These are phyloP conservation scores for Halichoeres trimaculatus DNA, from an alignment of 2,113 vertebrate species.

Conservation along the genomic window DNA sequence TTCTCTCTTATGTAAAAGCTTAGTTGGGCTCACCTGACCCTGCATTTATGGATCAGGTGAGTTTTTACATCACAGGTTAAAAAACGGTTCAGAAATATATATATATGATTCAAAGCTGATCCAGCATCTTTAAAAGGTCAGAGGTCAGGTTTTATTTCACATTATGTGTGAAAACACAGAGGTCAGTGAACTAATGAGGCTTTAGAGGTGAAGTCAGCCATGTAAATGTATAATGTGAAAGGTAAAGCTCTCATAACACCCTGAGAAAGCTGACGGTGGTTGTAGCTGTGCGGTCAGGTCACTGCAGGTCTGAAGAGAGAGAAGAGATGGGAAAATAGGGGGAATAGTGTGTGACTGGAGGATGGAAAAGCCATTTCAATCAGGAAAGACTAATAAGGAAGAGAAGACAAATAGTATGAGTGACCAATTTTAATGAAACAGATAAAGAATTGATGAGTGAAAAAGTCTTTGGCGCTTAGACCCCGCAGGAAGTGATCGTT, in stretches of 20 bases:
- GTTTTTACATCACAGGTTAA: background rate
- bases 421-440: no score
- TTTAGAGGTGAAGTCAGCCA: slow-evolving; percentile 25
- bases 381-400: no score
- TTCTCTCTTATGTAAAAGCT: background rate
- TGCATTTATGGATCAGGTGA: background rate
- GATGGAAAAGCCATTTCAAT: no score
- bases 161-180: slow-evolving; percentile 29
- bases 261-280: background rate
- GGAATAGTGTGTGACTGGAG: no score
- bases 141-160: slow-evolving; percentile 37
- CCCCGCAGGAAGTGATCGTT: no score
- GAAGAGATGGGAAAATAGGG: no score
- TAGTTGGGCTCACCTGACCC: background rate
- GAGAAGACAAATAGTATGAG: no score
- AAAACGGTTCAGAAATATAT: background rate
- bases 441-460: no score
- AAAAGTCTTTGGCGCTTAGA: no score
- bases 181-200: slow-evolving; percentile 40
- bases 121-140: slow-evolving; percentile 13
- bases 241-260: background rate
- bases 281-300: background rate
- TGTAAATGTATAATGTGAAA: slow-evolving; percentile 50
- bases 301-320: background rate
- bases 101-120: background rate